Base-by-base conservation (phyloP, 2,888 invertebrate species). In the Dilophus febrilis region DNA sequence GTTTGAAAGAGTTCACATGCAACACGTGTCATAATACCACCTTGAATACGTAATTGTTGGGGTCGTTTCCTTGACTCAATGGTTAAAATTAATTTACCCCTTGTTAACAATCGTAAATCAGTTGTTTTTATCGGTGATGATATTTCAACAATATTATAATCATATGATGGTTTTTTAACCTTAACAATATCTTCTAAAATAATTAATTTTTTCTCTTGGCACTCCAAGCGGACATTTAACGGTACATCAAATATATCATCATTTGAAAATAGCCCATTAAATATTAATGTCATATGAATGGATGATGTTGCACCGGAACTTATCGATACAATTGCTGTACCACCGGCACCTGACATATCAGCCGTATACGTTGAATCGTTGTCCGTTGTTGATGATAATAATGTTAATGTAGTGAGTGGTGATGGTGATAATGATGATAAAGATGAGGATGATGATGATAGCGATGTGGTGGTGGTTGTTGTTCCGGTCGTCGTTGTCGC, bases 321-420 rank as follows among this genome's bases (percentile, higher is more conserved):
- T 1, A 81, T 82, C 1, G 86, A 83, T 2, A 90, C 78, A 27
- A 87, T 77, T 1, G 87, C 88, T 1, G 87, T 87, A 2, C 86
- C 90, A 51, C 84, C 86, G 49, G 67, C 76, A 50, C 68, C 82
- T 45, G 64, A 68, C 73, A 68, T 69, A 42, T 67, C 61, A 40
- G 69, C 66, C 29, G 64, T 64, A 57, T 66, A 72, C 45, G 61
- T 71, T n/a, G n/a, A n/a, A n/a, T n/a, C n/a, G n/a, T n/a, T n/a
- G 48, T 68, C 79, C 51, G 63, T 70, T 49, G 64, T 71, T 22
- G 22, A 22, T n/a, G n/a, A n/a, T n/a, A n/a, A n/a, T n/a, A n/a
- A n/a, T n/a, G n/a, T n/a, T n/a, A n/a, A n/a, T n/a, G n/a, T n/a
- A n/a, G n/a, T n/a, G n/a, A n/a, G n/a, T n/a, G n/a, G n/a, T n/a